phyloP scores from a whole-genome alignment of 2,113 vertebrate species.

The Protobothrops flavoviridis region DNA sequence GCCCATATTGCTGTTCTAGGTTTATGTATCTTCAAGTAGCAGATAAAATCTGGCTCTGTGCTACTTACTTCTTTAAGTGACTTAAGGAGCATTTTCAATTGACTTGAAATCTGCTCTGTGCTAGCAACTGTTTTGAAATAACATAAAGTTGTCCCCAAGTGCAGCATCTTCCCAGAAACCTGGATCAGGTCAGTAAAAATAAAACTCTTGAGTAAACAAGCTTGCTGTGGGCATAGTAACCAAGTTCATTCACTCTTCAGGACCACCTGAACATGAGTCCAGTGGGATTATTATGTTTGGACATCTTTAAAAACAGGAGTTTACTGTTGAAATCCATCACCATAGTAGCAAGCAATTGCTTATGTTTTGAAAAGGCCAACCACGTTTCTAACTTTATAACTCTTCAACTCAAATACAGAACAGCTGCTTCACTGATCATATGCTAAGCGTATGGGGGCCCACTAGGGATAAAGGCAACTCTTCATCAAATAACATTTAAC shows the following conservation, averaged over 20 bases:
- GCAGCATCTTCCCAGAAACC: constrained; percentile 43
- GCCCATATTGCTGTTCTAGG: background rate
- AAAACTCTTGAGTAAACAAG: constrained; percentile 44
- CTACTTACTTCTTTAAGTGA: background rate
- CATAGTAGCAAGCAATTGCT: constrained; percentile 66
- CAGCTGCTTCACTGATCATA: constrained; percentile 72
- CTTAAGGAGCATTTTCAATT: background rate
- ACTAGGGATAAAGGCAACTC: constrained; percentile 69
- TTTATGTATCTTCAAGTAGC: background rate
- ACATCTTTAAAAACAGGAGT: constrained; percentile 66
- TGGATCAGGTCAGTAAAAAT: background rate
- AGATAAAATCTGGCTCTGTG: background rate
- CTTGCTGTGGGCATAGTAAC: constrained; percentile 29
- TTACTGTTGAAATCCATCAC: constrained; percentile 71
- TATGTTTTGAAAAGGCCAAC: constrained; percentile 68
- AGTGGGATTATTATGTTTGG: constrained; percentile 69
- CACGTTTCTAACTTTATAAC: constrained; percentile 69
- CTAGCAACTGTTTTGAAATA: background rate
- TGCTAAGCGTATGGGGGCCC: constrained; percentile 66
- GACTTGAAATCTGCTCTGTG: background rate
- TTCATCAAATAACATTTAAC: constrained; percentile 76
- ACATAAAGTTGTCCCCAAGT: constrained; percentile 34
- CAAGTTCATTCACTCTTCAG: constrained; percentile 55
- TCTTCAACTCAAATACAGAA: constrained; percentile 71
- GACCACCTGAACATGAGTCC: constrained; percentile 65